Evolutionary conservation across 2,888 invertebrate genomes (phyloP), one percentile per base, ranked within the genome.

Genomic region (Koerneria pararmatus): DNA sequence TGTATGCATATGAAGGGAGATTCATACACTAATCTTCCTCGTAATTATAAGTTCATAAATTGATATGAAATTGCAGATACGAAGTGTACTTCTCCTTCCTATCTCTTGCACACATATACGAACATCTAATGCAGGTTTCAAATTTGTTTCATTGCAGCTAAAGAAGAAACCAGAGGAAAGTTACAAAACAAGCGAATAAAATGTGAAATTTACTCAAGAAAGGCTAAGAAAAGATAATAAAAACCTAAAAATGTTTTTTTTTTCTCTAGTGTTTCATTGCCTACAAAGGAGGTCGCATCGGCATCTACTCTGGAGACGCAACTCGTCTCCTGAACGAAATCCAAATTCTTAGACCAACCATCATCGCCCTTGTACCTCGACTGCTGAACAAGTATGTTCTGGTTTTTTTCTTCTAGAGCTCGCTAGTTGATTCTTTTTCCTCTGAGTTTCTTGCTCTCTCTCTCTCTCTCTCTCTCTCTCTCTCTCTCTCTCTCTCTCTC

Each of bases 91-190:
- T 97, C 82, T 95, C 95, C 74, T 97, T 95, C 86, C 88, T 97
- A 76, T 97, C 97, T 0, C 86, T 97, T 78, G 95, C 97, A 19
- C 97, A 97, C 85, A 95, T 95, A 91, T 89, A 95, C 80, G 95
- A 97, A 86, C 88, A 95, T 71, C 64, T 79, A 4, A 77, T 79
- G 70, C 77, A 78, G 67, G 74, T 74, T n/a, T n/a, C n/a, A n/a
- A n/a, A n/a, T n/a, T n/a, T n/a, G n/a, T n/a, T n/a, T n/a, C n/a
- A 27, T 11, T 22, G 6, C 53, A 53, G n/a, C n/a, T 19, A 22
- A 11, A 11, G 11, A 22, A 53, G 11, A n/a, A n/a, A n/a, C n/a
- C n/a, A n/a, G n/a, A 32, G n/a, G 34, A 8, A 57, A 15, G 19
- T 35, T n/a, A 1, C 4, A 31, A 31, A 22, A 51, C 24, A 24